Base-by-base conservation (phyloP, 2,113 vertebrate species). In the Mobula birostris region DNA sequence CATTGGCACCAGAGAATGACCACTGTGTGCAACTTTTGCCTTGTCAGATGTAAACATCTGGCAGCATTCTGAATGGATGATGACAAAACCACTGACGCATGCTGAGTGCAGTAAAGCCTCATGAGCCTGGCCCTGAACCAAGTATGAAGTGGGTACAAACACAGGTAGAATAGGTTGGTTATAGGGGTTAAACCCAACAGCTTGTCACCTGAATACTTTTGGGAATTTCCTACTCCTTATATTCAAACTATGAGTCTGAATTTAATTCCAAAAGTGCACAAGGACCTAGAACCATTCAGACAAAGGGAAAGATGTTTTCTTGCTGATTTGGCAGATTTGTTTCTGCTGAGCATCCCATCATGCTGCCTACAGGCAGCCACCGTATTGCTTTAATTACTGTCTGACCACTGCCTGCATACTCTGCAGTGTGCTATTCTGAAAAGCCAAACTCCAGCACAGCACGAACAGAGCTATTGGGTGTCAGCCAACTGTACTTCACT, bases 351-450 rank as follows among this genome's bases (percentile, higher is more conserved):
- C 70, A 40, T 76, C 91, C 24, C 68, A 2, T 48, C 91, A 15
- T 11, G 36, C 91, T 29, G 68, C 90, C 40, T 74, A 70, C 70
- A 93, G 90, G 72, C 91, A 56, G 36, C 5, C 17, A 19, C 7
- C 68, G 24, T 93, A 70, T 93, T 93, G 91, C n/a, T 76, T 93
- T 74, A 27, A 93, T 93, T 93, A 93, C 36, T 56, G 91, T 12
- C 91, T 93, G 91, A 93, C 36, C 36, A 36, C 70, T 93, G 91
- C 91, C 70, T 93, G 29, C 63, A 70, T 74, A 27, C 4, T 27
- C 70, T 56, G 70, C 24, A 15, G 19, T 74, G 88, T 17, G 63
- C 8, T 66, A 40, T 11, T 8, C 29, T 68, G 63, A 36, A 66
- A 32, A 17, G 63, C 19, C 88, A 2, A 21, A 19, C 32, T 36